phyloP scores from a whole-genome alignment of 2,113 vertebrate species.

The Brachypteracias leptosomus region DNA sequence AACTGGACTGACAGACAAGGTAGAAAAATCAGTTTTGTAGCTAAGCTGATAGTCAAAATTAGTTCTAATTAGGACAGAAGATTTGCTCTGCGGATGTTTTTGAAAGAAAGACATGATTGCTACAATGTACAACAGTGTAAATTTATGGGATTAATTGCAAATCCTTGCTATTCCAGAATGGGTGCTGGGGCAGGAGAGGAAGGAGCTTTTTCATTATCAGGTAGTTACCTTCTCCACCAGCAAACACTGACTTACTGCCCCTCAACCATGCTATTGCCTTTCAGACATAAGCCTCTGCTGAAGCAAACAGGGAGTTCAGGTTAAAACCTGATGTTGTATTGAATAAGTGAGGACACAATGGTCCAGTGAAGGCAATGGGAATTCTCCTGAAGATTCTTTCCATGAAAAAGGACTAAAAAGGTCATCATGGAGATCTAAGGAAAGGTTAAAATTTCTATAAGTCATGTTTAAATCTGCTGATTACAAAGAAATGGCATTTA shows the following conservation, averaged over 20 bases:
- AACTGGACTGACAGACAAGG: neutral
- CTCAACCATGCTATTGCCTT: neutral
- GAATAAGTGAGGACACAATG: neutral
- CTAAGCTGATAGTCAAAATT: neutral
- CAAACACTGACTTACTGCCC: neutral
- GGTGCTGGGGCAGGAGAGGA: neutral
- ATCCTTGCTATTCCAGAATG: neutral
- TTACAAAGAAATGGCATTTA: constrained; percentile 26
- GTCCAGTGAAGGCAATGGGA: neutral
- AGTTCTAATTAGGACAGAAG: neutral
- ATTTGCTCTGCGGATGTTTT: neutral
- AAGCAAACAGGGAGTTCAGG: neutral
- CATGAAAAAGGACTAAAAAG: neutral
- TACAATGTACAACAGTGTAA: neutral
- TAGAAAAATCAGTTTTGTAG: neutral
- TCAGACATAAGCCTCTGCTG: neutral
- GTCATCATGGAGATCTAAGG: neutral
- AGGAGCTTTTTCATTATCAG: neutral
- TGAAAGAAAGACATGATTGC: neutral
- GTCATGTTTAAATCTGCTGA: neutral
- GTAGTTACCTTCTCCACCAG: neutral
- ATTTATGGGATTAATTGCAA: neutral
- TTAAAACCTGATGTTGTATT: neutral
- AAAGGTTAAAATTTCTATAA: constrained; percentile 29
- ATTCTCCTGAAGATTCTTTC: neutral